Evolutionary conservation across 2,888 invertebrate genomes (phyloP).

Genomic region (Xanthorhoe spadicearia): DNA sequence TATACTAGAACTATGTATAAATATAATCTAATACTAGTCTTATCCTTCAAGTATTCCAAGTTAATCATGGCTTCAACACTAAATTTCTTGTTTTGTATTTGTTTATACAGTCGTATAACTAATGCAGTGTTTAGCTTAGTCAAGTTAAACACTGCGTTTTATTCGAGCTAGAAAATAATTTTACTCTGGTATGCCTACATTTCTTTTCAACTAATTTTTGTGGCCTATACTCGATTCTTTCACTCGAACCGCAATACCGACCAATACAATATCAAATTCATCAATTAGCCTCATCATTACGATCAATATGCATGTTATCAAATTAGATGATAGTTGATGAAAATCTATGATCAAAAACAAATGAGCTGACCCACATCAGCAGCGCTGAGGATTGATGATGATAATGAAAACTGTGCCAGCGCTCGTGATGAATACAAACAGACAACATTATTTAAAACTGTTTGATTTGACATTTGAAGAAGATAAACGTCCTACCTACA

Average conservation of each 20-base stretch:
- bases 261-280: neutral
- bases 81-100: neutral
- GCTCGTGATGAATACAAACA: slow-evolving; percentile 11
- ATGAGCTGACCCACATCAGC: neutral
- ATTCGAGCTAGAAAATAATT: no score
- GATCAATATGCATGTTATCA: neutral
- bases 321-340: neutral
- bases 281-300: neutral
- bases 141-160: no score
- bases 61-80: no score
- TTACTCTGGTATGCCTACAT: neutral
- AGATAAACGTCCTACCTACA: slow-evolving; percentile 13
- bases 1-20: neutral
- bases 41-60: no score
- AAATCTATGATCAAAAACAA: neutral
- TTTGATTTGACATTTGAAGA: slow-evolving; percentile 24
- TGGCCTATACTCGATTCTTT: no score
- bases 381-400: slow-evolving; percentile 10
- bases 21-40: no score
- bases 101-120: neutral
- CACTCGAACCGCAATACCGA: no score
- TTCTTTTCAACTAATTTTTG: neutral
- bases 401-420: slow-evolving; percentile 17
- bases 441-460: slow-evolving; percentile 6
- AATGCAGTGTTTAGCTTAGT: neutral